phyloP scores from a whole-genome alignment of 2,113 vertebrate species.

The Periophthalmodon schlosseri region DNA sequence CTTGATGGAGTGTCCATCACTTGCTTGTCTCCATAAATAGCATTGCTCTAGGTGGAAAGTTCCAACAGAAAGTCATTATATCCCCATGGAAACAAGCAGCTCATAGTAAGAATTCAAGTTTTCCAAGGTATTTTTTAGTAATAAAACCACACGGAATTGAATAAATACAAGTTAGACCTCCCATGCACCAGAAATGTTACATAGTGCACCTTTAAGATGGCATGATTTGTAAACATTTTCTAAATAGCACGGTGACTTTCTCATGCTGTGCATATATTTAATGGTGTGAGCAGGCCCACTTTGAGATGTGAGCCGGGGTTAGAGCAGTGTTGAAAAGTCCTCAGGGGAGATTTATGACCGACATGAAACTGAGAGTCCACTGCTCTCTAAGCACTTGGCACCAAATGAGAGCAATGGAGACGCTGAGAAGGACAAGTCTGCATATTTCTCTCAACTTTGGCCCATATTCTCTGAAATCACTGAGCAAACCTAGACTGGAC shows the following conservation, averaged over 20 bases:
- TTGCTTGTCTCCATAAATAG: too few relatives aligned
- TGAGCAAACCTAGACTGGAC: neutral
- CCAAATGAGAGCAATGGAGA: neutral
- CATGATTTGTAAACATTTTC: neutral
- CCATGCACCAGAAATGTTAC: neutral
- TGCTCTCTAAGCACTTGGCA: conserved; percentile 10
- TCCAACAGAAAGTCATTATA: too few relatives aligned
- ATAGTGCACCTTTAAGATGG: neutral
- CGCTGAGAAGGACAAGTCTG: neutral
- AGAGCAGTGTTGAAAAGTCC: conserved; percentile 34
- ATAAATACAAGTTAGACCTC: neutral
- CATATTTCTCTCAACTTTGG: neutral
- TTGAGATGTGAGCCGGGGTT: conserved; percentile 14
- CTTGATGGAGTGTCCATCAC: too few relatives aligned
- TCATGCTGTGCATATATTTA: conserved; percentile 18
- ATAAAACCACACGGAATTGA: too few relatives aligned
- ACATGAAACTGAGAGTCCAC: conserved; percentile 17
- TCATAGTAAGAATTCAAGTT: neutral
- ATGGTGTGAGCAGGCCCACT: neutral
- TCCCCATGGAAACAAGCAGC: neutral
- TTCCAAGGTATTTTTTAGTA: neutral
- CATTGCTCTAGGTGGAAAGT: too few relatives aligned
- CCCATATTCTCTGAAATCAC: neutral
- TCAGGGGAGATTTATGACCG: conserved; percentile 38
- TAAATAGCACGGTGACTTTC: conserved; percentile 87